A percentile compares a stretch with the other conserved stretches of the same genome.
Evolutionary conservation across 2,888 invertebrate genomes (phyloP).

Genomic region (Isotomurus palustris): DNA sequence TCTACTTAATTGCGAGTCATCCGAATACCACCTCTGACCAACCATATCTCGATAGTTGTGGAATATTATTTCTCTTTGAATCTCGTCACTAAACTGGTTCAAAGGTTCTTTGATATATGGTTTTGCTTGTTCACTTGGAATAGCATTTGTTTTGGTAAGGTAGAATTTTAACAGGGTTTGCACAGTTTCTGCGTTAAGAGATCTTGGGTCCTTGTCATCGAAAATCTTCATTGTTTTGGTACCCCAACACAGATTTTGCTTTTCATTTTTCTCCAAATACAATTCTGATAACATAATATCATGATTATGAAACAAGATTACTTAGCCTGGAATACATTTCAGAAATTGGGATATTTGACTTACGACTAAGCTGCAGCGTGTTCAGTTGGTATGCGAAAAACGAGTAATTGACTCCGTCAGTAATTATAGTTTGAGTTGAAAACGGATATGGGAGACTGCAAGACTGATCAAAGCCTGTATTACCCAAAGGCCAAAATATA

Average conservation of each 20-base stretch:
- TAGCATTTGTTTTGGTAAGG: constrained; percentile 69
- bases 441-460: constrained; percentile 89
- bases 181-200: constrained; percentile 67
- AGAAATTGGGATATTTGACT: constrained; percentile 10
- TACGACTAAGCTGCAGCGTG: constrained; percentile 53
- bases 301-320: neutral
- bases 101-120: constrained; percentile 56
- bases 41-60: constrained; percentile 63
- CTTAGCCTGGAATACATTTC: neutral
- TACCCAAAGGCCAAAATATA: constrained; percentile 5
- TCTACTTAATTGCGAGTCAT: constrained; percentile 53
- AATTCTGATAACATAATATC: constrained; percentile 20
- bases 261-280: constrained; percentile 56
- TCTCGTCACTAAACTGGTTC: constrained; percentile 64
- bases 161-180: constrained; percentile 70
- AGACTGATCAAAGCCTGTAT: constrained; percentile 73
- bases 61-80: constrained; percentile 65
- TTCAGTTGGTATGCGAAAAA: constrained; percentile 91
- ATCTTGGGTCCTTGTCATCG: constrained; percentile 53
- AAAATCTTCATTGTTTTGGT: constrained; percentile 68
- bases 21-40: constrained; percentile 58
- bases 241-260: constrained; percentile 75
- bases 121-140: constrained; percentile 54
- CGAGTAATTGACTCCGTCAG: constrained; percentile 81
- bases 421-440: constrained; percentile 78